Conservation (phyloP, 35 echinoderm and acorn worm genomes). For the Eucidaris tribuloides region DNA sequence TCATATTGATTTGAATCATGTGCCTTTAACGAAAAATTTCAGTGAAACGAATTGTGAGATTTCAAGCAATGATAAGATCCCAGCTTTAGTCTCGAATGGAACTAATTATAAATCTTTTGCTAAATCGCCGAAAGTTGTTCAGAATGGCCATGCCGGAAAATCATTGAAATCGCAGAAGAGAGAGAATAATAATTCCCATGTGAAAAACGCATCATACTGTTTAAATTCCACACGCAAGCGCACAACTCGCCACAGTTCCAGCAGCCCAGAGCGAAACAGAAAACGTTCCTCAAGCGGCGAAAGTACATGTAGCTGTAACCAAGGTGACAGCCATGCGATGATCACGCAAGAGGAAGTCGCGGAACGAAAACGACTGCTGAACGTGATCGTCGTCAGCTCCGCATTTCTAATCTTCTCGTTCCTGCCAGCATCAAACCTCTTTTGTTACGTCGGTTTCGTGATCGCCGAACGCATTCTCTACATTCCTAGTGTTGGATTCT, state of each 20-base stretch:
- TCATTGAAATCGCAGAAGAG: neutral
- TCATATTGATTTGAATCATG: neutral
- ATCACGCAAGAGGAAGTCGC: neutral
- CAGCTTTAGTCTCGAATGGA: too few relatives aligned
- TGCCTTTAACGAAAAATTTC: too few relatives aligned
- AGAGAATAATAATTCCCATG: conserved; percentile 2
- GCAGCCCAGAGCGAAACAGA: neutral
- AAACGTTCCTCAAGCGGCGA: neutral
- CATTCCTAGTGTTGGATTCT: conserved; percentile 95
- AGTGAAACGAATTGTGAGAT: too few relatives aligned
- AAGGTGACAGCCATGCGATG: neutral
- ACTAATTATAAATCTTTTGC: too few relatives aligned
- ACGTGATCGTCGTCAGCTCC: conserved; percentile 62
- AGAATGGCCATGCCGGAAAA: neutral
- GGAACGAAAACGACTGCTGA: conserved; percentile 27
- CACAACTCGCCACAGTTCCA: neutral
- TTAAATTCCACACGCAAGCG: neutral
- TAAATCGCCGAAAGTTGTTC: neutral
- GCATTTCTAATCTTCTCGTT: conserved; percentile 82
- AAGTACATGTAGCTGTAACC: neutral
- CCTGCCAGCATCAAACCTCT: conserved; percentile 83
- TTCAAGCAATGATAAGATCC: too few relatives aligned
- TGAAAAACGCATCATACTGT: neutral
- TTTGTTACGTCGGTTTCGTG: conserved; percentile 97
- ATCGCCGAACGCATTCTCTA: conserved; percentile 91